phyloP scores from a whole-genome alignment of 2,113 vertebrate genomes.

The Reinhardtius hippoglossoides region DNA sequence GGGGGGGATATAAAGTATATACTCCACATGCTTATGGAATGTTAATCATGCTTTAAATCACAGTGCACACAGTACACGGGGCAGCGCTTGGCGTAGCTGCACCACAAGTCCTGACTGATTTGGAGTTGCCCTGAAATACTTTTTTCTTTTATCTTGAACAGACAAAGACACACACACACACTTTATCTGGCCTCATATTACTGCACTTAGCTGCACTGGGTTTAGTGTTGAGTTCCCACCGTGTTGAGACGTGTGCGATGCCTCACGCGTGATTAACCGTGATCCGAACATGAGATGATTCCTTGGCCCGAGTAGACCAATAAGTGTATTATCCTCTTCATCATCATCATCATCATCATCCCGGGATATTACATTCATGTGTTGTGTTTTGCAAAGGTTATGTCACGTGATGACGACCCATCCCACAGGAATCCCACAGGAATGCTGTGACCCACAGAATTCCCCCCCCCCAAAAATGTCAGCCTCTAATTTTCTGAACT shows the following conservation, averaged over 20 bases:
- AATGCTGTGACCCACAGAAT: neutral
- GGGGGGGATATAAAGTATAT: neutral
- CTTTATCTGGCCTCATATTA: neutral
- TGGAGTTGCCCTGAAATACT: neutral
- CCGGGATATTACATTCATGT: neutral
- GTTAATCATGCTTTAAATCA: constrained; percentile 21
- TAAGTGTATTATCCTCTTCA: neutral
- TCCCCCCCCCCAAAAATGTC: neutral
- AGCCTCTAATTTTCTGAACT: neutral
- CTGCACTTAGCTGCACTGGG: neutral
- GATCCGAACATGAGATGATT: neutral
- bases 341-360: neutral
- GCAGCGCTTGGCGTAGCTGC: neutral
- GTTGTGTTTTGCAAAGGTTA: neutral
- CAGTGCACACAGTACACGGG: neutral
- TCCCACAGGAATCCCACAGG: neutral
- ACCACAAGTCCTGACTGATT: constrained; percentile 2
- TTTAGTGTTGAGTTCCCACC: neutral
- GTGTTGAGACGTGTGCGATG: neutral
- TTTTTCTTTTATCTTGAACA: neutral
- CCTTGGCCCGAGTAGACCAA: neutral
- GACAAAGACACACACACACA: neutral
- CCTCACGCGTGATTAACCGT: neutral
- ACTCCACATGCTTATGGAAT: neutral
- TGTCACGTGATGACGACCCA: neutral